These are phyloP conservation scores for Dioctria linearis DNA, from an alignment of 2,888 invertebrate species.

Conservation along the genomic window DNA sequence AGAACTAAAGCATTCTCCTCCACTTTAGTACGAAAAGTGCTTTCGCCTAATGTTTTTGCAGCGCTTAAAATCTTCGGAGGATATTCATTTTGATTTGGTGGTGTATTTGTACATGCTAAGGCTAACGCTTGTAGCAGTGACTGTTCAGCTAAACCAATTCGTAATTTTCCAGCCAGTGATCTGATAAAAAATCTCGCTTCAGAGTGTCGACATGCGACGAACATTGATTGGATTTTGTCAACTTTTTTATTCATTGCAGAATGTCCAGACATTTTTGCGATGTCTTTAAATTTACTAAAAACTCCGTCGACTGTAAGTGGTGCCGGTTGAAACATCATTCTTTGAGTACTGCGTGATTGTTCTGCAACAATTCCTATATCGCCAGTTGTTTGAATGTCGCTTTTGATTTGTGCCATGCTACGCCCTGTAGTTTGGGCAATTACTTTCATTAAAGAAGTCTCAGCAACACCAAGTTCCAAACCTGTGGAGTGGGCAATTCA, in stretches of 20 bases:
- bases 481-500: conserved; percentile 68
- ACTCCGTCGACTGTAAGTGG: conserved; percentile 83
- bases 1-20: conserved; percentile 83
- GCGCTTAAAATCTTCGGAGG: conserved; percentile 78
- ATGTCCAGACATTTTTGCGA: conserved; percentile 88
- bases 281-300: conserved; percentile 86
- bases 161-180: conserved; percentile 92
- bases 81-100: conserved; percentile 77
- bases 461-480: conserved; percentile 93
- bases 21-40: conserved; percentile 81
- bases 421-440: conserved; percentile 92
- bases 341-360: conserved; percentile 85
- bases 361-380: conserved; percentile 95
- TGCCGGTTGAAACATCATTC: conserved; percentile 89
- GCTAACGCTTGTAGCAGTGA: conserved; percentile 93
- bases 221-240: conserved; percentile 90
- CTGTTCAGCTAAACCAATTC: conserved; percentile 98
- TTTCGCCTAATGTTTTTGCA: conserved; percentile 76
- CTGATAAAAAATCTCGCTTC: conserved; percentile 93
- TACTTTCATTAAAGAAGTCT: conserved; percentile 94
- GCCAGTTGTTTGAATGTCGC: conserved; percentile 76
- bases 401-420: conserved; percentile 85
- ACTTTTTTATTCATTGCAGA: conserved; percentile 87
- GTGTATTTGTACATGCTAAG: conserved; percentile 85
- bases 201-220: conserved; percentile 90